Conservation (phyloP, 2,888 invertebrate species). For the Habroteleia sp. region DNA sequence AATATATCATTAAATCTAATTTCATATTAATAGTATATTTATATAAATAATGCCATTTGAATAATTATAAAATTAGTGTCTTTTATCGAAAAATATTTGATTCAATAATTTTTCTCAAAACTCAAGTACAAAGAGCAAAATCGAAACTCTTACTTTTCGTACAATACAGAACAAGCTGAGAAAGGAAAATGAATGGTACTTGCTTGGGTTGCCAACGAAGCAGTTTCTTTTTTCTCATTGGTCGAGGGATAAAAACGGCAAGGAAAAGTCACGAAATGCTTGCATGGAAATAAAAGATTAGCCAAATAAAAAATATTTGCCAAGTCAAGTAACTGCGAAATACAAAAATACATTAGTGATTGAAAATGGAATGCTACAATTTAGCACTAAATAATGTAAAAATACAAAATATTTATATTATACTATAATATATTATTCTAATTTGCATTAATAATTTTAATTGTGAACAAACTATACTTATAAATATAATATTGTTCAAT, state of each 20-base stretch:
- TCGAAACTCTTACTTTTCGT: constrained; percentile 50
- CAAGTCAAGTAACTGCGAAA: constrained; percentile 9
- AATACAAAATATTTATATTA: too few relatives aligned
- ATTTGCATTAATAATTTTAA: too few relatives aligned
- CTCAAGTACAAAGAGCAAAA: constrained; percentile 31
- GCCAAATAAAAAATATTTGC: constrained; percentile 31
- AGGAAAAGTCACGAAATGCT: constrained; percentile 57
- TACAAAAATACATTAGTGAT: not conserved
- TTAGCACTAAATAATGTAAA: too few relatives aligned
- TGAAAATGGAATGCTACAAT: too few relatives aligned
- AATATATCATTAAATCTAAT: too few relatives aligned
- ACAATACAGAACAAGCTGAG: constrained; percentile 20
- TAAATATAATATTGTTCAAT: too few relatives aligned
- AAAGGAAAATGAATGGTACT: constrained; percentile 58
- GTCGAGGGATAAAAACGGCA: constrained; percentile 44
- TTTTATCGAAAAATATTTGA: constrained; percentile 35
- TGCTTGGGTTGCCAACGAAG: constrained; percentile 57
- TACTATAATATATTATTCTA: too few relatives aligned
- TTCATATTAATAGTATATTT: constrained; percentile 6
- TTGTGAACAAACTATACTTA: too few relatives aligned
- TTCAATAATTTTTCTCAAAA: constrained; percentile 18
- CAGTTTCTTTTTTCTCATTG: constrained; percentile 53
- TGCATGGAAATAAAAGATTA: constrained; percentile 52
- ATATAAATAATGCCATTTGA: too few relatives aligned
- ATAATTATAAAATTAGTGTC: too few relatives aligned